Evolutionary conservation across 1,140 invertebrate genomes (phyloP).

Genomic region (Lucilia sericata): DNA sequence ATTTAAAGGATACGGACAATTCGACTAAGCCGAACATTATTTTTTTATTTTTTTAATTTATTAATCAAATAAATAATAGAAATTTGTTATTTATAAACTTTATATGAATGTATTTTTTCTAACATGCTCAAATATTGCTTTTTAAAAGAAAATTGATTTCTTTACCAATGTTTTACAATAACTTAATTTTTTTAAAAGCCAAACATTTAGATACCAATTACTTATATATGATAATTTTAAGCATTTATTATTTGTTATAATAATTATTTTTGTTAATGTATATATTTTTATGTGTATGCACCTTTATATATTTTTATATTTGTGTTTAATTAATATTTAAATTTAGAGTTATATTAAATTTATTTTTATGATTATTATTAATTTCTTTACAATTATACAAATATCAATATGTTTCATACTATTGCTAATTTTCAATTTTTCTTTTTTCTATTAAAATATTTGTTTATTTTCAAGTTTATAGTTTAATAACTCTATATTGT

Average conservation of each 20-base stretch:
- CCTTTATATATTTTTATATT: conserved; percentile 20
- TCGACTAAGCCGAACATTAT: neutral
- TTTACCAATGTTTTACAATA: neutral
- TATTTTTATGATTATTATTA: conserved; percentile 13
- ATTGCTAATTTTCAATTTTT: neutral
- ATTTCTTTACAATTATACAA: conserved; percentile 24
- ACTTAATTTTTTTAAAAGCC: conserved; percentile 31
- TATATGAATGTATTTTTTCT: conserved; percentile 18
- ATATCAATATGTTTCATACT: conserved; percentile 24
- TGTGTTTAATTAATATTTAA: neutral
- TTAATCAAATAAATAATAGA: conserved; percentile 24
- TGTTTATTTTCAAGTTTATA: neutral
- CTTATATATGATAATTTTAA: neutral
- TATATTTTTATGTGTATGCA: conserved; percentile 1
- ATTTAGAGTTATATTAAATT: neutral
- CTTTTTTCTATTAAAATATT: conserved; percentile 1
- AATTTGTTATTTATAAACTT: conserved; percentile 8
- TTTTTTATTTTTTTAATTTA: neutral
- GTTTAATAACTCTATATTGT: neutral
- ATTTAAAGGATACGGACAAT: neutral
- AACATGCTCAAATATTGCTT: conserved; percentile 40
- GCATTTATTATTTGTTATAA: conserved; percentile 5
- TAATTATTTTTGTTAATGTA: neutral
- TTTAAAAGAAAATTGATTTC: conserved; percentile 25
- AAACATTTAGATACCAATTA: conserved; percentile 40